Conservation (phyloP, 2,113 vertebrate species). For the Phoenicopterus ruber region DNA sequence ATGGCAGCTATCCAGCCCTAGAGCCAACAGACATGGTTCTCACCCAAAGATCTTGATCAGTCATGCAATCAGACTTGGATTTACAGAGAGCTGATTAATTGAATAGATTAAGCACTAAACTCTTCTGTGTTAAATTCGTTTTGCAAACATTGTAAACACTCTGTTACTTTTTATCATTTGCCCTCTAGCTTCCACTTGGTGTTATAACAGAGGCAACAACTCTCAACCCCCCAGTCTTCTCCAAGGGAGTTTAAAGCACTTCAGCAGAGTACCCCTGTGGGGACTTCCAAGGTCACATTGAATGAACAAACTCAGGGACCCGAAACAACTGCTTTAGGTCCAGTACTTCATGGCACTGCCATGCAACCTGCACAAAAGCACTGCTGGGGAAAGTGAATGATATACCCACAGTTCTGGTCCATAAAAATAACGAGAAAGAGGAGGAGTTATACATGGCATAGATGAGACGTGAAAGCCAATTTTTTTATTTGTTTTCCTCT, state of each 20-base stretch:
- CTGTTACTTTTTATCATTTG: background rate
- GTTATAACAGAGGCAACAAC: background rate
- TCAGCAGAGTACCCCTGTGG: background rate
- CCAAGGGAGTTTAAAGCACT: background rate
- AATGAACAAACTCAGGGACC: background rate
- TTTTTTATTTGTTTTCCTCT: background rate
- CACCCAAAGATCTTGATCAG: background rate
- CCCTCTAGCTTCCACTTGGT: background rate
- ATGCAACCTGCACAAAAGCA: background rate
- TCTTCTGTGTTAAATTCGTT: background rate
- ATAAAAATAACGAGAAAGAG: background rate
- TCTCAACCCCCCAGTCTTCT: background rate
- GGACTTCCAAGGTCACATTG: background rate
- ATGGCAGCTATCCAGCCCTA: background rate
- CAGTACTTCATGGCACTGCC: background rate
- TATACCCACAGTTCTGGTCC: background rate
- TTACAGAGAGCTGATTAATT: background rate
- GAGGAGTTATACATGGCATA: background rate
- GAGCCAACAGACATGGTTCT: background rate
- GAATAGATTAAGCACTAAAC: background rate
- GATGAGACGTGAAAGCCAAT: background rate
- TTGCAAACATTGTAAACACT: background rate
- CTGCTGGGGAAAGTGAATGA: background rate
- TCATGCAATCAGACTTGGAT: background rate
- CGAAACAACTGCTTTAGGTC: background rate